Evolutionary conservation across 2,113 vertebrate genomes (phyloP), one percentile per base, ranked within the genome.

Genomic region (Psophia crepitans): DNA sequence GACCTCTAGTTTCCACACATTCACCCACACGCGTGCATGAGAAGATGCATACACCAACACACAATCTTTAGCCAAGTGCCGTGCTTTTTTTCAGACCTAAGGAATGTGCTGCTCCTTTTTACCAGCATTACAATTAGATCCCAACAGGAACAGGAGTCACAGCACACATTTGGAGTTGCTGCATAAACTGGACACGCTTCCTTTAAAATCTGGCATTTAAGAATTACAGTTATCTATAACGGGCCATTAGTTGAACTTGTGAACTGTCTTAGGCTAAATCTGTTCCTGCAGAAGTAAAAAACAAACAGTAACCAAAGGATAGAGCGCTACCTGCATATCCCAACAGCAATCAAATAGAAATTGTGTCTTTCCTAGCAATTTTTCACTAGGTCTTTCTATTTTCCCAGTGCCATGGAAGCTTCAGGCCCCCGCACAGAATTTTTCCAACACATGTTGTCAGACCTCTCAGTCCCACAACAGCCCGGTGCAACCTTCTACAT

Each of bases 251-350:
- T 5, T 80, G 20, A 53, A 81, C 49, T 84, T 87, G 35, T 73
- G 87, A 82, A 46, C 39, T 37, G 11, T 9, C 23, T 33, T 73
- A 60, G n/a, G 33, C 43, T 73, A 76, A 56, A 51, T 41, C n/a
- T 79, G 21, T 37, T 41, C 15, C n/a, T 8, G 2, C 0, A 68
- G 37, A 51, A 89, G 22, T 13, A 37, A 70, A 68, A 81, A 8
- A 10, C 10, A 0, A 23, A 14, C 11, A 49, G 7, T 15, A 21
- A 30, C 8, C 28, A 41, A 41, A n/a, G 26, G 2, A 53, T 1
- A 44, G 54, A 64, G 22, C 0, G 4, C 41, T 39, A 57, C 8
- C 65, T 51, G 60, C 20, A 30, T 7, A 44, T 12, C 16, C n/a
- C 43, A 66, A 5, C 1, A 44, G 56, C 35, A 57, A 27, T 8